Conservation (phyloP, 2,888 invertebrate species). For the Eupithecia pulchellata region DNA sequence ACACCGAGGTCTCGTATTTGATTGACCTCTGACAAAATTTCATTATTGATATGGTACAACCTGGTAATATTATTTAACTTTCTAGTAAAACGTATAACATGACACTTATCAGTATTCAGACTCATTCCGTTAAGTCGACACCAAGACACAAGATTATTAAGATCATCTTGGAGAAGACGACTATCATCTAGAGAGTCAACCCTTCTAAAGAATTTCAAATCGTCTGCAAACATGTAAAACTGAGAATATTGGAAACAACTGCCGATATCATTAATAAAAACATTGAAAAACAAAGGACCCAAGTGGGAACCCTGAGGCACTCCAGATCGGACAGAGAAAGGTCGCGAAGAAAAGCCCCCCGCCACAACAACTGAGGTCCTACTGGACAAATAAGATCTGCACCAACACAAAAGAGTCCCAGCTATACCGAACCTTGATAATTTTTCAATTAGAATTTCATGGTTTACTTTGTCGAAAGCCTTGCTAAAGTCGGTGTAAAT, state of each 20-base stretch:
- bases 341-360: background rate
- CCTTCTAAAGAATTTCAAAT: conserved; percentile 4
- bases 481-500: conserved; percentile 14
- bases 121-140: background rate
- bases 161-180: background rate
- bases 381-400: no score
- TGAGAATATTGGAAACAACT: background rate
- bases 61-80: background rate
- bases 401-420: background rate
- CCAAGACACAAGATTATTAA: background rate
- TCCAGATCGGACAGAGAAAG: background rate
- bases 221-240: conserved; percentile 9
- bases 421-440: background rate
- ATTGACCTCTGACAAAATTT: background rate
- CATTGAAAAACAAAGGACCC: background rate
- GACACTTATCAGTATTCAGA: conserved; percentile 1
- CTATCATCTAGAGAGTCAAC: background rate
- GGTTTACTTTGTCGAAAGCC: conserved; percentile 14
- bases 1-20: conserved; percentile 11
- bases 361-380: no score
- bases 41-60: background rate
- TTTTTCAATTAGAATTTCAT: background rate
- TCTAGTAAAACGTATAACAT: conserved; percentile 7
- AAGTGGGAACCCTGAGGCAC: conserved; percentile 7
- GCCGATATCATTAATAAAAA: background rate